These are phyloP conservation scores for Pseudoatta argentina DNA, from an alignment of 1,140 invertebrate genomes.

Conservation along the genomic window DNA sequence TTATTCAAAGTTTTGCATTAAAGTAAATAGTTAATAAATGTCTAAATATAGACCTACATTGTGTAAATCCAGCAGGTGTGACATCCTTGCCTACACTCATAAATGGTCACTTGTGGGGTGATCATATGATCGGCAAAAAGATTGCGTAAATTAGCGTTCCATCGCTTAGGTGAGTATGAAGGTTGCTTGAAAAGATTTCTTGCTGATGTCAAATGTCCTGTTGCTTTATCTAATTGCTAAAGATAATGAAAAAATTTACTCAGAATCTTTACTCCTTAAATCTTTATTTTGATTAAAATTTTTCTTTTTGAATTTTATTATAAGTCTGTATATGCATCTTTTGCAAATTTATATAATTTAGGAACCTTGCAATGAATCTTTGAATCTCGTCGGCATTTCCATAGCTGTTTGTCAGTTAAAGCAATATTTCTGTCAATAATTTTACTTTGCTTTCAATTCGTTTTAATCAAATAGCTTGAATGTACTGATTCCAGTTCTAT, in stretches of 20 bases:
- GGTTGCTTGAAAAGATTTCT: neutral
- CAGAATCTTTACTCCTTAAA: neutral
- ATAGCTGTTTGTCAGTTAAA: neutral
- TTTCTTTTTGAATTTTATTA: neutral
- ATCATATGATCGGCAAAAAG: neutral
- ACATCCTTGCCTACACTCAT: neutral
- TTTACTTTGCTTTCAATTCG: neutral
- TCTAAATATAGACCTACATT: neutral
- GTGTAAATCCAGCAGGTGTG: neutral
- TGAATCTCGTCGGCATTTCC: neutral
- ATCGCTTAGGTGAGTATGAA: neutral
- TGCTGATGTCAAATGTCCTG: neutral
- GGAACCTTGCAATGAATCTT: neutral
- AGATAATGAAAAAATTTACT: neutral
- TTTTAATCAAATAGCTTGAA: neutral
- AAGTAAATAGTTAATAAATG: neutral
- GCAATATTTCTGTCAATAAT: neutral
- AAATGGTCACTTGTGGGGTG: neutral
- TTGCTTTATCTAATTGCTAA: neutral
- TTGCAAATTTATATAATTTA: slow-evolving; percentile 4
- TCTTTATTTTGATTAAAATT: neutral
- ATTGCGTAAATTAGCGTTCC: neutral
- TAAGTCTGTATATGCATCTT: neutral
- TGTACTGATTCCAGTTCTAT: neutral
- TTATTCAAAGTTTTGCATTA: neutral